Base-by-base conservation (phyloP, 2,113 vertebrate species). In the Takifugu bimaculatus region DNA sequence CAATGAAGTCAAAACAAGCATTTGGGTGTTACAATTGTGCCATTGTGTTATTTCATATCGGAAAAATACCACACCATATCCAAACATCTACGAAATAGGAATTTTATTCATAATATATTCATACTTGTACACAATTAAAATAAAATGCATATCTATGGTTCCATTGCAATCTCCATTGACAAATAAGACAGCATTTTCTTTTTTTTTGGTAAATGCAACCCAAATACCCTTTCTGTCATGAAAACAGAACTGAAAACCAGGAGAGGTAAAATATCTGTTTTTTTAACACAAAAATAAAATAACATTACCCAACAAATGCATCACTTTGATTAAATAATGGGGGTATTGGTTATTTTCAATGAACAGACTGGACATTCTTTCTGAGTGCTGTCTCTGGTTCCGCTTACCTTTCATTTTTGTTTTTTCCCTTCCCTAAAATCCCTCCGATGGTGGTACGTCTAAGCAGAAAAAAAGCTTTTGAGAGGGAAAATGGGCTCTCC, bases 41-140 rank as follows among this genome's bases (percentile, higher is more conserved):
- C 11, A 13, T 45, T 35, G 47, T 47, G 12, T 44, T 53, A 11
- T 47, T 4, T 14, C 13, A 2, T 53, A 5, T 10, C 15, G 26
- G 50, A 66, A 77, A 20, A 86, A 42, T 32, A 80, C 49, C 50
- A 83, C 65, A 75, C 67, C 49, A 52, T 57, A 62, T 49, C 66
- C 54, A 80, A 78, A 54, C 3, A 64, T 77, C 35, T 92, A 92
- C 15, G 87, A 92, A 92, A 92, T 78, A 88, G 89, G 87, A 91
- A 88, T 77, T 90, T 92, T 92, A 97, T 97, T 94, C 88, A 91
- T 94, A 86, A 91, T 94, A 91, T 91, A 91, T 92, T 91, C 86
- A 90, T 95, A 94, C 93, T 96, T 94, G 93, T 96, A 96, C 94
- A 98, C 94, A 95, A 96, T 92, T 94, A 98, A 98, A 98, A 97